Conservation (phyloP, 2,113 vertebrate genomes). For the Callipepla californica region DNA sequence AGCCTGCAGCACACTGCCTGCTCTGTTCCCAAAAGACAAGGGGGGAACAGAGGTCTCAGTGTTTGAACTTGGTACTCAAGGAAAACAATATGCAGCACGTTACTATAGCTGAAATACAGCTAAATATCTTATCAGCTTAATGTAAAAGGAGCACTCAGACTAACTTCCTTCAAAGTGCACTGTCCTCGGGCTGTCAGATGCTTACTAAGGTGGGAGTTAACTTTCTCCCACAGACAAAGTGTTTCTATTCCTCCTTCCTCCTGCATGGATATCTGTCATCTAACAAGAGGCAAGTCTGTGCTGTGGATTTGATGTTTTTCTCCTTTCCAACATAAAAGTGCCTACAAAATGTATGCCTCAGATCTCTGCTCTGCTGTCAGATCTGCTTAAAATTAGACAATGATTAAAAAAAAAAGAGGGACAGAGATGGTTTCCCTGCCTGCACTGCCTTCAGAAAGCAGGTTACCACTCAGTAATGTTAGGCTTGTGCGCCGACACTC, state of each 20-base stretch:
- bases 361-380: constrained; percentile 50
- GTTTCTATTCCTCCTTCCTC: neutral
- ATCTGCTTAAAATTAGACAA: constrained; percentile 36
- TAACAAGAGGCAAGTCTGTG: neutral
- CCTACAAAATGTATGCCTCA: neutral
- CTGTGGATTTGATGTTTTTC: neutral
- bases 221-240: neutral
- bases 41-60: neutral
- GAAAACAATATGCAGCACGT: accelerated
- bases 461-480: neutral
- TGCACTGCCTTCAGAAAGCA: neutral
- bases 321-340: constrained; percentile 33
- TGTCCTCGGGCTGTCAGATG: neutral
- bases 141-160: neutral
- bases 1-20: neutral
- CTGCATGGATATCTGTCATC: neutral
- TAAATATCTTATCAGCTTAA: neutral
- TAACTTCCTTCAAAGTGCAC: neutral
- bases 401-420: neutral
- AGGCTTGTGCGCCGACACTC: neutral
- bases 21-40: accelerated
- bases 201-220: neutral
- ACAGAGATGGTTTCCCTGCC: neutral
- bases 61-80: neutral
- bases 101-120: neutral